phyloP scores from a whole-genome alignment of 2,888 invertebrate genomes.

The Hermodice carunculata region DNA sequence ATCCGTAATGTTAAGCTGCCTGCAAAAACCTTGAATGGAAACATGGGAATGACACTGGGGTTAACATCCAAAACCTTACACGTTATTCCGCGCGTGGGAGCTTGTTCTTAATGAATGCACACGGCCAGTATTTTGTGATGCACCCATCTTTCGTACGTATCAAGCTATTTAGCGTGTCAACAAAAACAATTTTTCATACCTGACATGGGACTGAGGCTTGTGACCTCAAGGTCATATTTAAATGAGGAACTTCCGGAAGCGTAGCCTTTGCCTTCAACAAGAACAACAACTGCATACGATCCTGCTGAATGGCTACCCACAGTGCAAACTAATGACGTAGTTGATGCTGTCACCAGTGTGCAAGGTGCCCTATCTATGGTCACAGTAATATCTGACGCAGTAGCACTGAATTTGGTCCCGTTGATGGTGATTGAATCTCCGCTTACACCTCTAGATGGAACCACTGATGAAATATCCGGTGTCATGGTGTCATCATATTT shows the following conservation, averaged over 20 bases:
- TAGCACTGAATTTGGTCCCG: conserved; percentile 50
- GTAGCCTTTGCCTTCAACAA: not conserved
- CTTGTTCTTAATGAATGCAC: too few species aligned
- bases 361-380: not conserved
- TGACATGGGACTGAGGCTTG: conserved; percentile 4
- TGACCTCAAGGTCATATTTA: conserved; percentile 14
- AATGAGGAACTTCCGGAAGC: conserved; percentile 3
- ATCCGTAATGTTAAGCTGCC: too few species aligned
- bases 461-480: conserved; percentile 49
- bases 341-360: not conserved
- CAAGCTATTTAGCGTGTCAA: too few species aligned
- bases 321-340: not conserved
- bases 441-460: conserved; percentile 41
- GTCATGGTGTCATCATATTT: too few species aligned
- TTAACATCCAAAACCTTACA: too few species aligned
- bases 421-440: conserved; percentile 29
- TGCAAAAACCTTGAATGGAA: too few species aligned
- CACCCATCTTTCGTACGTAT: too few species aligned
- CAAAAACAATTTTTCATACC: too few species aligned
- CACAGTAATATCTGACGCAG: conserved; percentile 39
- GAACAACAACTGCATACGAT: not conserved
- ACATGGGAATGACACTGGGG: too few species aligned
- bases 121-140: too few species aligned
- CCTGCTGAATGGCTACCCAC: conserved; percentile 16
- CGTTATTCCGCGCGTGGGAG: too few species aligned